Conservation (phyloP, 1,140 invertebrate genomes). For the Proales similis region DNA sequence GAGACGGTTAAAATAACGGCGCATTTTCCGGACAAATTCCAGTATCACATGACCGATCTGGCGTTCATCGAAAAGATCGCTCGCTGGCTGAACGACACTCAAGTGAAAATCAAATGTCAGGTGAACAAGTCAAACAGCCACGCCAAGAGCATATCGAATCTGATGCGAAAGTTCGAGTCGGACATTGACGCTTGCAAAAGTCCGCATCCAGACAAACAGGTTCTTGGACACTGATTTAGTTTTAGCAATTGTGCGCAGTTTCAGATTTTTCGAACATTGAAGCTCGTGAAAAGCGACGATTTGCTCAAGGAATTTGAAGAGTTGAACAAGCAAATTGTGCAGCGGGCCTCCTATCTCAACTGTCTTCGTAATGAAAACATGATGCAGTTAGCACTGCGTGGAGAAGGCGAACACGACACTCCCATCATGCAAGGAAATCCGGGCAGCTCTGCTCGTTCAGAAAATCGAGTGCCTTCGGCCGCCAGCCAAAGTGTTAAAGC, state of each 20-base stretch:
- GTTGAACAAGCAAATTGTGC: constrained; percentile 46
- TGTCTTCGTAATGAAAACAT: constrained; percentile 41
- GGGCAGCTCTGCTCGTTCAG: neutral
- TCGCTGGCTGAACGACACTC: constrained; percentile 50
- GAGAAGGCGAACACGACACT: neutral
- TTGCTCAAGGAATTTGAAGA: constrained; percentile 44
- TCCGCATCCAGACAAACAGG: constrained; percentile 51
- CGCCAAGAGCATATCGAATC: constrained; percentile 44
- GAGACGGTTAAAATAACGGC: constrained; percentile 47
- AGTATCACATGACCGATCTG: constrained; percentile 52
- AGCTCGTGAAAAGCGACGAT: constrained; percentile 42
- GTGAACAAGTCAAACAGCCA: constrained; percentile 50
- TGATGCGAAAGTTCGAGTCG: constrained; percentile 43
- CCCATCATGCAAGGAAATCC: neutral
- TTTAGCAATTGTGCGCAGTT: constrained; percentile 41
- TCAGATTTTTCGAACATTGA: neutral
- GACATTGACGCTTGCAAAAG: constrained; percentile 47
- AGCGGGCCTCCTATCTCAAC: constrained; percentile 45
- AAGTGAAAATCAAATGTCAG: constrained; percentile 52
- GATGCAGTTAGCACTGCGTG: constrained; percentile 36
- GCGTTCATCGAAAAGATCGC: constrained; percentile 52
- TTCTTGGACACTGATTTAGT: constrained; percentile 38
- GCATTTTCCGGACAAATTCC: constrained; percentile 54
- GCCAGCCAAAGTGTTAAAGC: neutral
- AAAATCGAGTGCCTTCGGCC: neutral